phyloP scores from a whole-genome alignment of 2,113 vertebrate species.

The Bettongia penicillata region DNA sequence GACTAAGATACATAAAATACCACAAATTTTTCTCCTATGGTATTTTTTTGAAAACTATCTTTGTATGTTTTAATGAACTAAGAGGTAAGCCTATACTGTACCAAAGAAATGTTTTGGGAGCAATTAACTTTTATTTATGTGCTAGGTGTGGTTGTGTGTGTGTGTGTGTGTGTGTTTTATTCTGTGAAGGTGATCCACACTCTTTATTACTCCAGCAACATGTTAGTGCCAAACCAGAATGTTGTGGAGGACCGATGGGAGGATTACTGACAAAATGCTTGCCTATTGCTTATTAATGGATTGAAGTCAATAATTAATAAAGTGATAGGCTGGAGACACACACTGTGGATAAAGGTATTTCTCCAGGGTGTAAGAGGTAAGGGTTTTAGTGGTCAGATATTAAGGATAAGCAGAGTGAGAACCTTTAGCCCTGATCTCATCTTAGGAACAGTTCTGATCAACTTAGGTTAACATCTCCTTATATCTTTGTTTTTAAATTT shows the following conservation, averaged over 20 bases:
- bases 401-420: no score
- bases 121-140: not conserved
- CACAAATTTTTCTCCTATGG: not conserved
- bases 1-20: not conserved
- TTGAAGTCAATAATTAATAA: not conserved
- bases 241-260: fast-evolving
- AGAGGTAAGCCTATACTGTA: not conserved
- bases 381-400: fast-evolving
- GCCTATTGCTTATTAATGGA: not conserved
- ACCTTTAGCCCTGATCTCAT: not conserved
- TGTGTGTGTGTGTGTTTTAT: not conserved
- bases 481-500: no score
- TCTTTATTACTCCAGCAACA: fast-evolving
- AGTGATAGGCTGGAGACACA: not conserved
- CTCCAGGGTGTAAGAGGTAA: fast-evolving
- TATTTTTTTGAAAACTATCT: not conserved
- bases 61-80: not conserved
- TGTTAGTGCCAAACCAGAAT: fast-evolving
- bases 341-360: not conserved
- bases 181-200: fast-evolving
- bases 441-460: not conserved
- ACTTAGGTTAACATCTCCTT: not conserved
- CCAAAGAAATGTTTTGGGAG: not conserved
- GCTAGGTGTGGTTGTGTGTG: not conserved
- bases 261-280: not conserved